Evolutionary conservation across 2,113 vertebrate species (phyloP).

Genomic region (Xerus inauris): DNA sequence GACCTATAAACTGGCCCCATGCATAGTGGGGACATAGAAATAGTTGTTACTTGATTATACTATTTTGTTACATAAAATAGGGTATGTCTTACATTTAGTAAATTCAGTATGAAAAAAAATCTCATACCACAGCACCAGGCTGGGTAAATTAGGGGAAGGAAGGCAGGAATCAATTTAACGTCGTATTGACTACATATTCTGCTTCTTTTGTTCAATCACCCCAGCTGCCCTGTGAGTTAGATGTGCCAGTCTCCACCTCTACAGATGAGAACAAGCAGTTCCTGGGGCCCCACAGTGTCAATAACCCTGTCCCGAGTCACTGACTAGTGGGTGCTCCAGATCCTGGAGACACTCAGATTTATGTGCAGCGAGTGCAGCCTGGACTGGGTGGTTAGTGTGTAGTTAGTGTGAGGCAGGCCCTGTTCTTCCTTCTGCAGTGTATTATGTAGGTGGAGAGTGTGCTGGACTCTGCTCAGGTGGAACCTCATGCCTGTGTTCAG

Average conservation of each 20-base stretch:
- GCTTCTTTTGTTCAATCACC: background rate
- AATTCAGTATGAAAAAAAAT: background rate
- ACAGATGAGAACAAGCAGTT: background rate
- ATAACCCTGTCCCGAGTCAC: background rate
- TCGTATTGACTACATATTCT: background rate
- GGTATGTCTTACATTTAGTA: background rate
- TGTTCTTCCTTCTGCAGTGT: background rate
- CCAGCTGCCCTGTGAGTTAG: background rate
- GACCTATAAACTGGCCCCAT: too few relatives aligned
- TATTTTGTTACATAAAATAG: conserved; percentile 16
- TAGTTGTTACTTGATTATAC: background rate
- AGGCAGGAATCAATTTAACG: background rate
- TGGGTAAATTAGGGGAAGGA: background rate
- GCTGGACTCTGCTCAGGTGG: accelerated
- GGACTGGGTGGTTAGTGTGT: background rate
- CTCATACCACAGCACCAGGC: background rate
- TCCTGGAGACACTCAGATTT: background rate
- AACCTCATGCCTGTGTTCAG: accelerated
- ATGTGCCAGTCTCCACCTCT: background rate
- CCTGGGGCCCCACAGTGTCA: background rate
- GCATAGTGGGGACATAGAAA: background rate
- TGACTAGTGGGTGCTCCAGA: too few relatives aligned
- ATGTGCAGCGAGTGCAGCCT: background rate
- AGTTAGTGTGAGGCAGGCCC: background rate
- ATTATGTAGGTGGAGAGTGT: background rate